These are phyloP conservation scores for Polylopha cassiicola DNA, from an alignment of 2,888 invertebrate species.

Conservation along the genomic window DNA sequence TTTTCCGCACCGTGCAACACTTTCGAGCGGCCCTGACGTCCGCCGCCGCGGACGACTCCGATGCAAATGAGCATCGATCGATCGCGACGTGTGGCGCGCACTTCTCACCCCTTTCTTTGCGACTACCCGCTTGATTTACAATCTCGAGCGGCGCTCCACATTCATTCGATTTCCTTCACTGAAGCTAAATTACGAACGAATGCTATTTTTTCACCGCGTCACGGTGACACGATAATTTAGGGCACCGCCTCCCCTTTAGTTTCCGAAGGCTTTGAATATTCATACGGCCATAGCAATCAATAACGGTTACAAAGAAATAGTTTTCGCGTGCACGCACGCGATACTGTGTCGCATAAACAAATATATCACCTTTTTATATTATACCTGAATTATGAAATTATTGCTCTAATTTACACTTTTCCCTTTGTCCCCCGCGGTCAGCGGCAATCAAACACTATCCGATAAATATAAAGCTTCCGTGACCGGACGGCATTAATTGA, in stretches of 20 bases:
- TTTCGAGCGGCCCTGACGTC: slow-evolving; percentile 71
- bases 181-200: slow-evolving; percentile 21
- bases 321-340: slow-evolving; percentile 76
- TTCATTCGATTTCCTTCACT: slow-evolving; percentile 11
- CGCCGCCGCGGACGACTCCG: slow-evolving; percentile 57
- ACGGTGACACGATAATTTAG: slow-evolving; percentile 74
- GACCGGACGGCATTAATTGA: slow-evolving; percentile 69
- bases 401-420: slow-evolving; percentile 50
- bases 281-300: slow-evolving; percentile 75
- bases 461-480: slow-evolving; percentile 67
- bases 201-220: slow-evolving; percentile 69
- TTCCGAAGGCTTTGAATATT: slow-evolving; percentile 74
- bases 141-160: slow-evolving; percentile 47
- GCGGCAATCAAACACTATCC: slow-evolving; percentile 50
- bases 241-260: slow-evolving; percentile 67
- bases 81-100: slow-evolving; percentile 62
- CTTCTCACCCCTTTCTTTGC: slow-evolving; percentile 73
- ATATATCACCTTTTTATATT: slow-evolving; percentile 68
- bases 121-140: slow-evolving; percentile 74
- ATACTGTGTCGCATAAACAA: slow-evolving; percentile 74
- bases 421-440: slow-evolving; percentile 37
- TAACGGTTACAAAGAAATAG: slow-evolving; percentile 72
- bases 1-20: slow-evolving; percentile 66
- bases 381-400: slow-evolving; percentile 56
- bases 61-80: slow-evolving; percentile 76